Percentiles rank a stretch among this genome's conserved stretches.
Conservation (phyloP, 2,113 vertebrate genomes). For the Rhynchomys soricoides region DNA sequence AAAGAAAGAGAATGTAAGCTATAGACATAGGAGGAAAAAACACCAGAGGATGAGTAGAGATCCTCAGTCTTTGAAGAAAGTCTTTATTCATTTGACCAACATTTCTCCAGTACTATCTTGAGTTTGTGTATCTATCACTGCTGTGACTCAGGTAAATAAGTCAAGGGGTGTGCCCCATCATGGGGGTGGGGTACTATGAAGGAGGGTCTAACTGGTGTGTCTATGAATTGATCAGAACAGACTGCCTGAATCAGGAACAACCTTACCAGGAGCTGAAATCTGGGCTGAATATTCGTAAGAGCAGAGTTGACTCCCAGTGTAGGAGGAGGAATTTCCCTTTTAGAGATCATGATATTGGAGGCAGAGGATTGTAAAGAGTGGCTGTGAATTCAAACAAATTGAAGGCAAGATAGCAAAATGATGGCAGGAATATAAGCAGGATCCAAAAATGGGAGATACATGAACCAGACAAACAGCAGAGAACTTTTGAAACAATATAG, state of each 20-base stretch:
- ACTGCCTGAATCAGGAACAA: too few relatives aligned
- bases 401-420: not conserved
- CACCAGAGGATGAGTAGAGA: not conserved
- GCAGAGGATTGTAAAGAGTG: fast-evolving
- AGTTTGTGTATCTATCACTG: too few relatives aligned
- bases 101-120: not conserved
- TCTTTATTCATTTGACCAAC: not conserved
- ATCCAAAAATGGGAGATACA: not conserved
- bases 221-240: not conserved
- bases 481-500: not conserved
- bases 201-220: not conserved
- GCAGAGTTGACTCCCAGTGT: not conserved
- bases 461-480: not conserved
- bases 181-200: not conserved
- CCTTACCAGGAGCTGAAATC: not conserved
- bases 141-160: too few relatives aligned
- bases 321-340: not conserved
- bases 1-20: not conserved
- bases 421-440: not conserved
- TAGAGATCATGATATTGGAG: not conserved
- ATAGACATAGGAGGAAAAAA: fast-evolving
- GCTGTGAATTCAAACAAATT: not conserved
- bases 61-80: not conserved
- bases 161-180: fast-evolving
- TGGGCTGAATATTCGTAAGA: not conserved